Conservation (phyloP, 2,113 vertebrate genomes). For the Phrynocephalus versicolor region DNA sequence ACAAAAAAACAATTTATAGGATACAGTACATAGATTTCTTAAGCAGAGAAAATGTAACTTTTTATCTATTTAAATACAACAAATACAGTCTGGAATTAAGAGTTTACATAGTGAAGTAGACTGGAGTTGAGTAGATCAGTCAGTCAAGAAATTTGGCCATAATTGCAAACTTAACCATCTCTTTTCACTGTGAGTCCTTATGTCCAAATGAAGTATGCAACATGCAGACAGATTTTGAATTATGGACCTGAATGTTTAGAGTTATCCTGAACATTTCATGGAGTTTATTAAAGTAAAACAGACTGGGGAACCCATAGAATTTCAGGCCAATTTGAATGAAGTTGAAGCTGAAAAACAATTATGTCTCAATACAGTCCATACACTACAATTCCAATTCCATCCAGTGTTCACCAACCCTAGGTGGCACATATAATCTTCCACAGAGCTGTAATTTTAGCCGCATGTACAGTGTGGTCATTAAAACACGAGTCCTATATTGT, state of each 20-base stretch:
- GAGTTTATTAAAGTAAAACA: not conserved
- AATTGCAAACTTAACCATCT: not conserved
- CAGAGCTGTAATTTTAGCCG: slow-evolving; percentile 20
- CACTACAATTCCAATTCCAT: not conserved
- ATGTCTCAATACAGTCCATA: not conserved
- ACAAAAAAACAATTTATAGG: not conserved
- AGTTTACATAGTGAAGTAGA: not conserved
- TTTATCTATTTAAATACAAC: not conserved
- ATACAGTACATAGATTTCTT: not conserved
- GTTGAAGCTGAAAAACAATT: not conserved
- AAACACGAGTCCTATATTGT: slow-evolving; percentile 13
- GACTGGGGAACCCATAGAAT: too few relatives aligned
- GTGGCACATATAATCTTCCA: not conserved
- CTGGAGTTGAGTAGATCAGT: not conserved
- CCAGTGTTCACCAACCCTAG: slow-evolving; percentile 30
- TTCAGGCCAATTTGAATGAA: not conserved
- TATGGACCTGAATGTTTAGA: not conserved
- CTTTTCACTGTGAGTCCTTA: not conserved
- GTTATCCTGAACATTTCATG: not conserved
- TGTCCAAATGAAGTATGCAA: not conserved
- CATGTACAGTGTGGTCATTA: not conserved
- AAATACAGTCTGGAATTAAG: not conserved
- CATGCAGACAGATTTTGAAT: not conserved
- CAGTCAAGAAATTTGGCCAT: not conserved
- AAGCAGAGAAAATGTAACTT: not conserved